phyloP scores from a whole-genome alignment of 1,140 invertebrate species.

The Cataglyphis hispanica region DNA sequence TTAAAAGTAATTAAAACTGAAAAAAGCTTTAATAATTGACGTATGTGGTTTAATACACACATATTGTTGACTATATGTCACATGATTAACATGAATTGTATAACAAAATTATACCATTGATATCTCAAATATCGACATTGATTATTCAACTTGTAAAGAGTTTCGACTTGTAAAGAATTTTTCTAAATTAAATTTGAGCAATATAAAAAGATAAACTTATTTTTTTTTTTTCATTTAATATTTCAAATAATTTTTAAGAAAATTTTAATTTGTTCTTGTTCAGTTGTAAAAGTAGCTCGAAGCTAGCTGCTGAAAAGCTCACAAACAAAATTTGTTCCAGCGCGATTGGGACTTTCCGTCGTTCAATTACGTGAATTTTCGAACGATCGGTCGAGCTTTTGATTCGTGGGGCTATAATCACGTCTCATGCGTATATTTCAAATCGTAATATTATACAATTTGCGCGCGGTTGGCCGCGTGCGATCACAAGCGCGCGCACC shows the following conservation, averaged over 20 bases:
- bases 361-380: constrained; percentile 2
- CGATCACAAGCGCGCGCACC: constrained; percentile 47
- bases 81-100: no score
- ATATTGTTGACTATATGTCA: not conserved
- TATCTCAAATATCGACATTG: not conserved
- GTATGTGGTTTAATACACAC: not conserved
- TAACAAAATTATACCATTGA: not conserved
- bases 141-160: not conserved
- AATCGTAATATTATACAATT: constrained; percentile 55
- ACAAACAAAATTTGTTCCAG: not conserved
- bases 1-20: not conserved
- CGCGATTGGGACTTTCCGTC: not conserved
- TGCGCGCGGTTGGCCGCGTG: constrained; percentile 32
- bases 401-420: constrained; percentile 22
- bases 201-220: not conserved
- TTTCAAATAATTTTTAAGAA: not conserved
- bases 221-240: not conserved
- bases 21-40: not conserved
- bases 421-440: constrained; percentile 38
- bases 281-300: not conserved
- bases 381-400: not conserved
- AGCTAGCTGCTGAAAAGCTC: not conserved
- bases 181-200: not conserved
- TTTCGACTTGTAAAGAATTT: not conserved
- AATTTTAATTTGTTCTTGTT: constrained; percentile 18